Base-by-base conservation (phyloP, 2,888 invertebrate species). In the Trichopria drosophilae region DNA sequence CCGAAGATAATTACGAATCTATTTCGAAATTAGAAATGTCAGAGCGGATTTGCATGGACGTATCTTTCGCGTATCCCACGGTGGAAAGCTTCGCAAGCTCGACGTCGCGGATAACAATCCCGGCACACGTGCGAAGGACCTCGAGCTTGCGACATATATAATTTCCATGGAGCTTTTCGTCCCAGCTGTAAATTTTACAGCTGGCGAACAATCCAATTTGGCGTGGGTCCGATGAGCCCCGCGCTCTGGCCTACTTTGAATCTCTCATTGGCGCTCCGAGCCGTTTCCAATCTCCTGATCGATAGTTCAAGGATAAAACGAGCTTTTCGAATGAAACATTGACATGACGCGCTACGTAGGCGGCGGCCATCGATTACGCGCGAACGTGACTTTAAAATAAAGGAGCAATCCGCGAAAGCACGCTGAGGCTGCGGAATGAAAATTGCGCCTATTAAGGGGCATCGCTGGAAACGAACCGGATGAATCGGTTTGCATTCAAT, bases 91-190 rank as follows among this genome's bases (percentile, higher is more conserved):
- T 20, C 42, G 39, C 44, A 47, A 23, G 46, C 51, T 36, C 34
- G 20, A 31, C 37, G 13, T 15, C 28, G 32, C 34, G 52, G 56
- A 55, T 62, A 59, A 62, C 56, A 52, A 41, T 37, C 52, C 31
- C 53, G 45, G 60, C 52, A 15, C 34, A 15, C 9, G 23, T 12
- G 28, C 23, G 29, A 26, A 29, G 22, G 43, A 13, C n/a, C 26
- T 12, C 6, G 13, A 22, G 49, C 41, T 54, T 50, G 51, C 52
- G 34, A 46, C n/a, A n/a, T n/a, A n/a, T n/a, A n/a, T n/a, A n/a
- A n/a, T n/a, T n/a, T n/a, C n/a, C n/a, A n/a, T n/a, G n/a, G n/a
- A n/a, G n/a, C n/a, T n/a, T n/a, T n/a, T n/a, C n/a, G n/a, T n/a
- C n/a, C n/a, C n/a, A n/a, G n/a, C n/a, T n/a, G n/a, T n/a, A n/a